Percentiles rank a stretch among this genome's conserved stretches.
Conservation (phyloP, 1,140 invertebrate genomes). For the Caerostris darwini region DNA sequence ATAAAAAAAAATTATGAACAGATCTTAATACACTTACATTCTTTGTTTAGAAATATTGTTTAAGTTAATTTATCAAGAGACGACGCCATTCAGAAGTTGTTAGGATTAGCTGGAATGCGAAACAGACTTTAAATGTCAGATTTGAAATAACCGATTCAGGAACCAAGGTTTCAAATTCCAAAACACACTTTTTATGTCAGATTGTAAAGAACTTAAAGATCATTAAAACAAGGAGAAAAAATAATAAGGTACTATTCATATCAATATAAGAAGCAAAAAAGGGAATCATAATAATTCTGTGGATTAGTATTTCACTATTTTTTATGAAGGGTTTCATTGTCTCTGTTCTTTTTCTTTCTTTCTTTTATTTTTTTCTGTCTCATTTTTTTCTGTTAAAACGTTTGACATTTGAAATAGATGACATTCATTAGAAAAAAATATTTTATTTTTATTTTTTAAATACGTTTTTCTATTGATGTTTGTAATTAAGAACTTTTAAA, state of each 20-base stretch:
- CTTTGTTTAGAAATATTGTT: no score
- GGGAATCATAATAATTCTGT: not conserved
- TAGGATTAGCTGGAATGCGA: not conserved
- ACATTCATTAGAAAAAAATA: no score
- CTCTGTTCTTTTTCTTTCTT: no score
- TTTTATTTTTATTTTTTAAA: no score
- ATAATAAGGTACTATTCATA: not conserved
- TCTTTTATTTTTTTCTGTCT: no score
- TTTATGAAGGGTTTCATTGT: not conserved
- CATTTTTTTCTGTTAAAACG: no score
- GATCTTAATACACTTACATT: no score
- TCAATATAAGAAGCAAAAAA: conserved; percentile 28
- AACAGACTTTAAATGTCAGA: conserved; percentile 17
- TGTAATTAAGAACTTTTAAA: no score
- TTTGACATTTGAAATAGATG: no score
- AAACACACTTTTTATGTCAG: conserved; percentile 61
- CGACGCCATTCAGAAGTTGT: not conserved
- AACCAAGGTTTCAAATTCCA: conserved; percentile 18
- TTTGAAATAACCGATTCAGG: conserved; percentile 12
- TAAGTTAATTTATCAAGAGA: not conserved
- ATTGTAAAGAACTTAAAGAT: not conserved
- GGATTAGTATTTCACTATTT: not conserved
- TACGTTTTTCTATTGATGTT: no score
- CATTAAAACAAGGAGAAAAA: conserved; percentile 19
- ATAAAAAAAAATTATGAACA: no score